Evolutionary conservation across 2,113 vertebrate species (phyloP).

Genomic region (Anarrhichthys ocellatus): DNA sequence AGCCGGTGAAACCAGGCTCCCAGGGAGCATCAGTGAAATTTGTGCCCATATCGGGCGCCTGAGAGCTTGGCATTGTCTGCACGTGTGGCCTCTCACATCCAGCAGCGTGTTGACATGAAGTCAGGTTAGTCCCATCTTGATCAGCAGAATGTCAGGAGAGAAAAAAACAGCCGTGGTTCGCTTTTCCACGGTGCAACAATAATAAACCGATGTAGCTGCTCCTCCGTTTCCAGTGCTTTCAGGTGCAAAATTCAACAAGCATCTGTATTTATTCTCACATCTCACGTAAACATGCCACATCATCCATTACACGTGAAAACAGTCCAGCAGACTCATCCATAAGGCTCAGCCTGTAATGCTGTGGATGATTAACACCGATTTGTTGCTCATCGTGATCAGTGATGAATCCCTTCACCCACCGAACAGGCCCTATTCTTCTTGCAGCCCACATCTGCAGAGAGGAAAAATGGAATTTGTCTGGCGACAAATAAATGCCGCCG

Average conservation of each 20-base stretch:
- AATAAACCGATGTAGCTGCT: not conserved
- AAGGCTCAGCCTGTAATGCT: not conserved
- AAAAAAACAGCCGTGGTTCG: slow-evolving; percentile 17
- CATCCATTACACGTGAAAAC: slow-evolving; percentile 25
- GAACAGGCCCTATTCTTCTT: slow-evolving; percentile 45
- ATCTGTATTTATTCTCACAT: slow-evolving; percentile 8
- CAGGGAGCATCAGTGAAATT: slow-evolving; percentile 74
- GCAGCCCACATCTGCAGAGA: slow-evolving; percentile 63
- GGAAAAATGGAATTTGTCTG: not conserved
- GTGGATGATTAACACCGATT: slow-evolving; percentile 26
- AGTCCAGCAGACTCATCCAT: slow-evolving; percentile 18
- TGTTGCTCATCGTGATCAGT: slow-evolving; percentile 50
- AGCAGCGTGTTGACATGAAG: slow-evolving; percentile 26
- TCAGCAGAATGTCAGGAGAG: slow-evolving; percentile 5
- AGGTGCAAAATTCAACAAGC: slow-evolving; percentile 15
- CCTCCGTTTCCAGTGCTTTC: slow-evolving; percentile 10
- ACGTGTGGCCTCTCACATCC: slow-evolving; percentile 45
- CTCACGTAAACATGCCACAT: slow-evolving; percentile 23
- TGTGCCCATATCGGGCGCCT: slow-evolving; percentile 40
- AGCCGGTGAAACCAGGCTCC: slow-evolving; percentile 53
- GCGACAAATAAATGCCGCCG: slow-evolving; percentile 38
- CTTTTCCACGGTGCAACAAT: slow-evolving; percentile 1
- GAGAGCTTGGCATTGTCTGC: slow-evolving; percentile 72
- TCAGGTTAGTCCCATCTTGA: slow-evolving; percentile 63
- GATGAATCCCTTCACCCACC: slow-evolving; percentile 49